Evolutionary conservation across 1,140 invertebrate species (phyloP), one percentile per base, ranked within the genome.

Genomic region (Leptinotarsa defecta): DNA sequence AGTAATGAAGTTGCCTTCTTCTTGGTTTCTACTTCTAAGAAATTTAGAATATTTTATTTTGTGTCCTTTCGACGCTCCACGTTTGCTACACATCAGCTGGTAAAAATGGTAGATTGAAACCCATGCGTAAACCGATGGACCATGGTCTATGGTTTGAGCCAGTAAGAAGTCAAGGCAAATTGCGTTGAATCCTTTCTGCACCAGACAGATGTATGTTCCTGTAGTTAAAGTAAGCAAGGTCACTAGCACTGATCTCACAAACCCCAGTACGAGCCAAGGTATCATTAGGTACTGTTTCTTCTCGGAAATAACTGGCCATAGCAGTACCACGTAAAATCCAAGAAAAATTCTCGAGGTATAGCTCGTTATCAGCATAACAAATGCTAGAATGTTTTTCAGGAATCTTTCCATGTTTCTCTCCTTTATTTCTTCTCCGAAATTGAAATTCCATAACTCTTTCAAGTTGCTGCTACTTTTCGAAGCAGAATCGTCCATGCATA

Each of bases 261-360:
- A 57, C 13, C 77, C 74, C 11, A 78, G 8, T n/a, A 76, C n/a
- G 4, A 78, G 64, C 74, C 77, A 78, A 8, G 77, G 77, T 20
- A 78, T 19, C 43, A 78, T 74, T 19, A 78, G 57, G 65, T 48
- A 49, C 1, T 72, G 67, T 34, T 78, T 75, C 52, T 68, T 74
- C 65, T 75, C 67, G 22, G 77, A 79, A 48, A 77, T 74, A 19
- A 73, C 72, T n/a, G 78, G 78, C 78, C 78, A 79, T 15, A 79
- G 62, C 71, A 79, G 73, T 17, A 79, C 61, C 52, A 77, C 68
- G 34, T 79, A 79, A 17, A 75, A 70, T 5, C 22, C 69, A 4
- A 79, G 48, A 70, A 76, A 76, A 48, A 67, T 13, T 24, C 61
- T 73, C 4, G 71, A 52, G 24, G 75, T 77, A 27, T 74, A 75